Evolutionary conservation across 2,797 vertebrate species (phyloP).

Genomic region (Mormyrops boulengeri): DNA sequence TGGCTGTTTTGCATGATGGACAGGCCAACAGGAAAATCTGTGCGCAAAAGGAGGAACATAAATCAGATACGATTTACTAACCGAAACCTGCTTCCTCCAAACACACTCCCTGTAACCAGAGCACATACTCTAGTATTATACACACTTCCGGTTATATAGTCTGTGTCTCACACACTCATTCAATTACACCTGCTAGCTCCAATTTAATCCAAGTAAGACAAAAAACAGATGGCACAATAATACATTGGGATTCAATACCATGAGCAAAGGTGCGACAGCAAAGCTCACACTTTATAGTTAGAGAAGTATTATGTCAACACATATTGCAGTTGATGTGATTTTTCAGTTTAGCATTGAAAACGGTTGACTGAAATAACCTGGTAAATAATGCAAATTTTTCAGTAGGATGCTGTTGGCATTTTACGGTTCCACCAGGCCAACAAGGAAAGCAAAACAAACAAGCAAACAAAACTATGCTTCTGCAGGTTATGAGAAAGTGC

Average conservation of each 20-base stretch:
- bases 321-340: not conserved
- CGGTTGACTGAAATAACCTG: not conserved
- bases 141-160: not conserved
- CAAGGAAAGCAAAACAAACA: not conserved
- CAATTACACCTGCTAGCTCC: not conserved
- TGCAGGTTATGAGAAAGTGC: not conserved
- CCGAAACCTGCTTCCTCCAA: not conserved
- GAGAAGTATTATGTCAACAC: not conserved
- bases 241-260: not conserved
- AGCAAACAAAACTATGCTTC: not conserved
- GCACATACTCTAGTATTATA: not conserved
- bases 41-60: slow-evolving; percentile 24
- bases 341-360: slow-evolving; percentile 1
- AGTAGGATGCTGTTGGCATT: not conserved
- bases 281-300: not conserved
- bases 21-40: slow-evolving; percentile 97
- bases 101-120: not conserved
- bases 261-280: not conserved
- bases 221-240: not conserved
- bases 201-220: not conserved
- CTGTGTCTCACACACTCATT: not conserved
- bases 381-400: not conserved
- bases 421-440: not conserved
- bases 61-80: not conserved
- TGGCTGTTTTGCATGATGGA: slow-evolving; percentile 79